Percentiles rank a stretch among this genome's conserved stretches.
Conservation (phyloP, 2,113 vertebrate species). For the Hydrochoerus hydrochaeris region DNA sequence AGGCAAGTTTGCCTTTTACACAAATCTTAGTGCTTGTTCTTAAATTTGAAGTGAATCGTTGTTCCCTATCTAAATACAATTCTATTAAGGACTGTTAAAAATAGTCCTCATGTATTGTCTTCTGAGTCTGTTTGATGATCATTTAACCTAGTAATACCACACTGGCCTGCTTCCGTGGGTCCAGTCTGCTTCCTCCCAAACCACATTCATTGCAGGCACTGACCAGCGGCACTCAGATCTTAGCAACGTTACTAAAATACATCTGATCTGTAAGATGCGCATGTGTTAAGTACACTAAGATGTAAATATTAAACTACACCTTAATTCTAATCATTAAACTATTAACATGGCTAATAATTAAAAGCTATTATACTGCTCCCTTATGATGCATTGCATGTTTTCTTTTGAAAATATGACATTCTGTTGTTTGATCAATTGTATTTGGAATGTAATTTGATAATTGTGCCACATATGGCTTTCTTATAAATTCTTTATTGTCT, state of each 20-base stretch:
- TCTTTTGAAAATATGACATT: background rate
- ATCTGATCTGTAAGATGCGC: background rate
- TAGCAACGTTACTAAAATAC: background rate
- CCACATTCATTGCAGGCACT: background rate
- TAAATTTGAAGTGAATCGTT: background rate
- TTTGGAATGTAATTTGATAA: constrained; percentile 44
- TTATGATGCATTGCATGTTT: constrained; percentile 16
- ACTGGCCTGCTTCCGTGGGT: background rate
- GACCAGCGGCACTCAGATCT: background rate
- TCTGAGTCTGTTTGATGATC: background rate
- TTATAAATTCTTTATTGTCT: constrained; percentile 35
- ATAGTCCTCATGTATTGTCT: background rate
- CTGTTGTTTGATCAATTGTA: background rate
- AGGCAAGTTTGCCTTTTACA: background rate
- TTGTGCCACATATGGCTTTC: background rate
- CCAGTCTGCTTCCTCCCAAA: background rate
- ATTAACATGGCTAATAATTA: background rate
- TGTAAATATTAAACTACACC: background rate
- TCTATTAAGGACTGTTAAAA: background rate
- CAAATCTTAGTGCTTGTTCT: background rate
- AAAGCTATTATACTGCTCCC: background rate
- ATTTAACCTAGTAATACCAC: background rate
- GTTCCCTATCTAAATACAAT: background rate
- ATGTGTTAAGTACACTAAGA: background rate
- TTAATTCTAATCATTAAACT: background rate